These are phyloP conservation scores for Clostera curtula DNA, from an alignment of 2,888 invertebrate species.

Conservation along the genomic window DNA sequence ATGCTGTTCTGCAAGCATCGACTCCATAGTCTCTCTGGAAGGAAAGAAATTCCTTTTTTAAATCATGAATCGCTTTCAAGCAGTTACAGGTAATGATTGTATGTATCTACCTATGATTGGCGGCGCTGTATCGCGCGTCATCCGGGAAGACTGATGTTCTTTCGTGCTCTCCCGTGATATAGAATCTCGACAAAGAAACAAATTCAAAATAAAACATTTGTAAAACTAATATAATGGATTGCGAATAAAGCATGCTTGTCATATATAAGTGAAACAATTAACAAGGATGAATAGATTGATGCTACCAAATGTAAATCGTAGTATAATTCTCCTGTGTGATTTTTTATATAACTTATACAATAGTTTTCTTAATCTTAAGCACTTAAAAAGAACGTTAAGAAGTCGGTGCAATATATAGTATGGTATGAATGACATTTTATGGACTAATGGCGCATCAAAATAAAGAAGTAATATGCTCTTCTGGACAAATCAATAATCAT, in stretches of 20 bases:
- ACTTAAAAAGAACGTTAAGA: constrained; percentile 28
- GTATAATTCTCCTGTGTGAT: no score
- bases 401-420: constrained; percentile 29
- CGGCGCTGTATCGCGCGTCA: constrained; percentile 69
- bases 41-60: constrained; percentile 22
- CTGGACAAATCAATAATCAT: constrained; percentile 46
- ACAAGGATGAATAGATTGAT: constrained; percentile 13
- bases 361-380: no score
- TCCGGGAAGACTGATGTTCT: constrained; percentile 68
- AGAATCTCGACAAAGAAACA: constrained; percentile 72
- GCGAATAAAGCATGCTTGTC: constrained; percentile 22
- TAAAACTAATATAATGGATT: constrained; percentile 23
- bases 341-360: no score
- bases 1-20: constrained; percentile 89
- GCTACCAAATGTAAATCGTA: no score
- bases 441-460: constrained; percentile 38
- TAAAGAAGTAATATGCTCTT: constrained; percentile 41
- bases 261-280: constrained; percentile 24
- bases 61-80: constrained; percentile 1
- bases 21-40: constrained; percentile 92
- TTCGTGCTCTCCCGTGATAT: constrained; percentile 73
- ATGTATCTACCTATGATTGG: constrained; percentile 68
- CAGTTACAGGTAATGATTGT: constrained; percentile 25
- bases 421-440: constrained; percentile 43
- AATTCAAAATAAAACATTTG: constrained; percentile 59